These are phyloP conservation scores for Anarsia innoxiella DNA, from an alignment of 2,888 invertebrate genomes.

Conservation along the genomic window DNA sequence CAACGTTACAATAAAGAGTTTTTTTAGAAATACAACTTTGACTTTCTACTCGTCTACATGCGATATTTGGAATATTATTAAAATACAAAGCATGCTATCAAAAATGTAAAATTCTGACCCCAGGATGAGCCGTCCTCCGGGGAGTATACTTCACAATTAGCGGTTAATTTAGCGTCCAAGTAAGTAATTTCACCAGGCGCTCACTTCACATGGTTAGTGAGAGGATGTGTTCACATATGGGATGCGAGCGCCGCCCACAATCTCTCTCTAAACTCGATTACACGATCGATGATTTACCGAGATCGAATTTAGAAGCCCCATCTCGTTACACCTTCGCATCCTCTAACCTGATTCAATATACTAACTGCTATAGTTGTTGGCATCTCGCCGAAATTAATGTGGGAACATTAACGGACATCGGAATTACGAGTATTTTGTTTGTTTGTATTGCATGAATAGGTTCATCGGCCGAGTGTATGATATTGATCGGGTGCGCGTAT, in stretches of 20 bases:
- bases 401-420: conserved; percentile 29
- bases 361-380: conserved; percentile 15
- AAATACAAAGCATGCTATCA: conserved; percentile 52
- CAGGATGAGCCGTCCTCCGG: conserved; percentile 66
- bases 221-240: conserved; percentile 64
- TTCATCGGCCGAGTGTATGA: conserved; percentile 28
- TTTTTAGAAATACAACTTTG: background rate
- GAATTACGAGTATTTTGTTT: conserved; percentile 11
- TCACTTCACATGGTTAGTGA: conserved; percentile 48
- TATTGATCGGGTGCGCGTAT: conserved; percentile 31
- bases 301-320: conserved; percentile 65
- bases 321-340: conserved; percentile 56
- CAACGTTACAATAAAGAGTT: conserved; percentile 9
- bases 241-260: conserved; percentile 64
- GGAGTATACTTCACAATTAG: conserved; percentile 24
- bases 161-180: conserved; percentile 20
- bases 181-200: conserved; percentile 38
- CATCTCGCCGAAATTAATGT: conserved; percentile 25
- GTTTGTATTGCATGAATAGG: conserved; percentile 18
- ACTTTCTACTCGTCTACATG: conserved; percentile 17
- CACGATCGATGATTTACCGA: conserved; percentile 69
- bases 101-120: conserved; percentile 40
- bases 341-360: conserved; percentile 35
- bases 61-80: conserved; percentile 7
- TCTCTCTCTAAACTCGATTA: conserved; percentile 70